phyloP scores from a whole-genome alignment of 92 coral and sea anemone species.

The Umimayanthus kanabou region DNA sequence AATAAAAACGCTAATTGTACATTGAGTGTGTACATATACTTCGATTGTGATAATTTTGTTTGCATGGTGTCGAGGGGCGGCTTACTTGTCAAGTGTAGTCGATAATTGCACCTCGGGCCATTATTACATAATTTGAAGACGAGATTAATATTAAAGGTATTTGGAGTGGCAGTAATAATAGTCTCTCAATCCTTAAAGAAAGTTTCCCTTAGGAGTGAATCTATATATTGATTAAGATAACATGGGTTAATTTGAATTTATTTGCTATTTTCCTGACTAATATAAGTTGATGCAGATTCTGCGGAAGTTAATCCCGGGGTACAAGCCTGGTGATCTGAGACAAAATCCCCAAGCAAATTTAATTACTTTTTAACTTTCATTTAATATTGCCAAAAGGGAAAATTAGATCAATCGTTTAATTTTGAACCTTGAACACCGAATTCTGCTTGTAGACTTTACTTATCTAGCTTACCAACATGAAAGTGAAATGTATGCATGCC shows the following conservation, averaged over 20 bases:
- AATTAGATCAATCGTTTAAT: not conserved
- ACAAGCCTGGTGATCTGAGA: constrained; percentile 1
- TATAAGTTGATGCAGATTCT: not conserved
- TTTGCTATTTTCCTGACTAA: not conserved
- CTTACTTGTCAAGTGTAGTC: not conserved
- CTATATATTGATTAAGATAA: constrained; percentile 20
- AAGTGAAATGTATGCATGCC: not conserved
- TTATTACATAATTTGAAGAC: constrained; percentile 14
- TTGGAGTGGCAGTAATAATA: constrained; percentile 6
- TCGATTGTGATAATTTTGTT: constrained; percentile 21
- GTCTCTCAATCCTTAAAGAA: not conserved
- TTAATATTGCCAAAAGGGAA: not conserved
- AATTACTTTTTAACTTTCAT: constrained; percentile 21
- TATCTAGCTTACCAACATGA: no score
- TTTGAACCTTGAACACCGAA: not conserved
- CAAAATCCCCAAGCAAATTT: constrained; percentile 18
- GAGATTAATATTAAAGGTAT: constrained; percentile 23
- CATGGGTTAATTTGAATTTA: constrained; percentile 11
- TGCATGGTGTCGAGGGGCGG: constrained; percentile 5
- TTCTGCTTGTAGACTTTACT: not conserved
- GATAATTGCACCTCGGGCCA: constrained; percentile 19
- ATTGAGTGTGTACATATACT: constrained; percentile 22
- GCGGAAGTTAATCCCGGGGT: constrained; percentile 9
- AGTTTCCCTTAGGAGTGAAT: not conserved
- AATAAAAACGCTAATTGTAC: not conserved